Percentiles rank a stretch among this genome's conserved stretches.
Conservation (phyloP, 1,140 invertebrate genomes). For the Proctacanthus coquilletti region DNA sequence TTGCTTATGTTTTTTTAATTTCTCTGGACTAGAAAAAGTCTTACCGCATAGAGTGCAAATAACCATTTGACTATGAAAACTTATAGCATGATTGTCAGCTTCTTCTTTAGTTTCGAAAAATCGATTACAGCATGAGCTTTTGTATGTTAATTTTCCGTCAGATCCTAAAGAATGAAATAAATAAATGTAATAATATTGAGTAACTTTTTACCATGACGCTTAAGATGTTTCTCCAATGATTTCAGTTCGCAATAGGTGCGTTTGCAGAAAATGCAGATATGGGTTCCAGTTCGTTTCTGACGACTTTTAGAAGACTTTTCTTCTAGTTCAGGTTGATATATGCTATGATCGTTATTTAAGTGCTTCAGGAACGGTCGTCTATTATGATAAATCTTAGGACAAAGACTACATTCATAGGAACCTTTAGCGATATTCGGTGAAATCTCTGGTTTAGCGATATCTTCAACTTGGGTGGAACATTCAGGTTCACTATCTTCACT, state of each 20-base stretch:
- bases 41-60: slow-evolving; percentile 31
- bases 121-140: slow-evolving; percentile 29
- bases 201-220: slow-evolving; percentile 15
- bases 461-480: too few species aligned
- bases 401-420: slow-evolving; percentile 23
- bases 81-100: slow-evolving; percentile 21
- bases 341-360: slow-evolving; percentile 22
- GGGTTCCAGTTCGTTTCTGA: slow-evolving; percentile 17
- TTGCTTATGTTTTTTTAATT: slow-evolving; percentile 23
- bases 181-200: not conserved
- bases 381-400: slow-evolving; percentile 26
- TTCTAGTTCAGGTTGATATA: slow-evolving; percentile 14
- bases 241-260: slow-evolving; percentile 24
- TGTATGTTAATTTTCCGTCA: slow-evolving; percentile 20
- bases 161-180: slow-evolving; percentile 6
- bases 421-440: too few species aligned
- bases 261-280: slow-evolving; percentile 17
- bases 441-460: too few species aligned
- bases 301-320: slow-evolving; percentile 18
- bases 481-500: slow-evolving; percentile 21
- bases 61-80: slow-evolving; percentile 24
- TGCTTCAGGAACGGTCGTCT: slow-evolving; percentile 26
- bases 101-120: slow-evolving; percentile 28
- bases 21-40: slow-evolving; percentile 27
- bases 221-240: slow-evolving; percentile 24